A percentile compares a stretch with the other conserved stretches of the same genome.
Conservation (phyloP, 1,140 invertebrate species). For the Stegodyphus dumicola region DNA sequence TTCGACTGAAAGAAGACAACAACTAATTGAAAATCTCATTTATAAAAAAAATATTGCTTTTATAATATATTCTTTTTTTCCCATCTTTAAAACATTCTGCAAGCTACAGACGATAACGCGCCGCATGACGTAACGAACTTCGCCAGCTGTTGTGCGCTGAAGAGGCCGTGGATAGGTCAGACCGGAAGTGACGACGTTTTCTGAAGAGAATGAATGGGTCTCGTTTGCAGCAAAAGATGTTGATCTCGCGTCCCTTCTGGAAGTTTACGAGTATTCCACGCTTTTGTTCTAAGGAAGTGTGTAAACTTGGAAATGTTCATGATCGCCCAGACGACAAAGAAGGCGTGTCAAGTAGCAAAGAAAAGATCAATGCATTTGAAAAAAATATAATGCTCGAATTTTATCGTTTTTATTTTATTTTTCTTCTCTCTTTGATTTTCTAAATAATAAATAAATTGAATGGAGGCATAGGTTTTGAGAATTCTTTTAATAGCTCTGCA, state of each 20-base stretch:
- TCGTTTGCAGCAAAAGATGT: conserved; percentile 30
- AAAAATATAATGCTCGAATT: background rate
- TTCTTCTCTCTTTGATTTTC: background rate
- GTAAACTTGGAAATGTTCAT: background rate
- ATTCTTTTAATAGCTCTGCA: too few relatives aligned
- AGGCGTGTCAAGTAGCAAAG: background rate
- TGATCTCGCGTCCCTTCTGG: conserved; percentile 15
- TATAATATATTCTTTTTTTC: conserved; percentile 12
- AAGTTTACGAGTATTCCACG: conserved; percentile 21
- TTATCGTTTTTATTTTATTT: background rate
- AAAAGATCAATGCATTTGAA: background rate
- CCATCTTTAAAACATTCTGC: conserved; percentile 15
- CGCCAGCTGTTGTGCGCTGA: conserved; percentile 52
- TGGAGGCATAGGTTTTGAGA: too few relatives aligned
- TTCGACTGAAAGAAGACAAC: conserved; percentile 16
- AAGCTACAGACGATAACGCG: conserved; percentile 18
- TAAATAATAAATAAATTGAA: too few relatives aligned
- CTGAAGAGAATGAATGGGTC: background rate
- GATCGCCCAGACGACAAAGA: background rate
- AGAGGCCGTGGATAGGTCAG: conserved; percentile 58
- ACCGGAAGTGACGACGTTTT: conserved; percentile 54
- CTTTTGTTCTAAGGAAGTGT: conserved; percentile 4
- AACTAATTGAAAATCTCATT: conserved; percentile 58
- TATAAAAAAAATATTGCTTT: background rate
- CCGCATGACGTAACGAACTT: conserved; percentile 44